Percentiles rank a stretch among this genome's conserved stretches.
These are phyloP conservation scores for Lonchura striata DNA, from an alignment of 2,113 vertebrate species.

Conservation along the genomic window DNA sequence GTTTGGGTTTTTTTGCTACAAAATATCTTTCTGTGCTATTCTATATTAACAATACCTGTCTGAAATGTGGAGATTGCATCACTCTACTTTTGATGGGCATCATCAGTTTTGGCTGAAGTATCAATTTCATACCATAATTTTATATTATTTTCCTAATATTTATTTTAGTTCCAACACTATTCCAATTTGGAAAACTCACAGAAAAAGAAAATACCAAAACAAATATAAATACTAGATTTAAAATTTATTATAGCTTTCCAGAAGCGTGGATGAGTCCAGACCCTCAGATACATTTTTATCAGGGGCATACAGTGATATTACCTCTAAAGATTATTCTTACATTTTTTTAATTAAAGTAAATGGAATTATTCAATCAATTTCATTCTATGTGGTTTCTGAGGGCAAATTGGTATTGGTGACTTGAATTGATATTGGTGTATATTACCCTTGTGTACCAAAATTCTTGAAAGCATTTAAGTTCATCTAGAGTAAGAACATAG, in stretches of 20 bases:
- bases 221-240: neutral
- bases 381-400: neutral
- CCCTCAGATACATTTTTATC: neutral
- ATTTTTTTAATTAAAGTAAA: neutral
- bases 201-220: neutral
- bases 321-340: neutral
- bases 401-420: neutral
- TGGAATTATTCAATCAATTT: neutral
- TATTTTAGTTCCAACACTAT: neutral
- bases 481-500: neutral
- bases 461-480: neutral
- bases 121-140: neutral
- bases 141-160: neutral
- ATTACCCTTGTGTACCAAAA: neutral
- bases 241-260: neutral
- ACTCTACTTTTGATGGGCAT: neutral
- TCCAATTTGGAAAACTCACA: neutral
- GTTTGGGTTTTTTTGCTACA: neutral
- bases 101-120: neutral
- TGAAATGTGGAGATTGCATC: neutral
- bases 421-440: neutral
- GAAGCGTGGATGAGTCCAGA: neutral
- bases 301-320: neutral
- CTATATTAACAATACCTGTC: neutral
- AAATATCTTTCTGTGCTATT: neutral